Evolutionary conservation across 2,113 vertebrate genomes (phyloP).

Genomic region (Taurulus bubalis): DNA sequence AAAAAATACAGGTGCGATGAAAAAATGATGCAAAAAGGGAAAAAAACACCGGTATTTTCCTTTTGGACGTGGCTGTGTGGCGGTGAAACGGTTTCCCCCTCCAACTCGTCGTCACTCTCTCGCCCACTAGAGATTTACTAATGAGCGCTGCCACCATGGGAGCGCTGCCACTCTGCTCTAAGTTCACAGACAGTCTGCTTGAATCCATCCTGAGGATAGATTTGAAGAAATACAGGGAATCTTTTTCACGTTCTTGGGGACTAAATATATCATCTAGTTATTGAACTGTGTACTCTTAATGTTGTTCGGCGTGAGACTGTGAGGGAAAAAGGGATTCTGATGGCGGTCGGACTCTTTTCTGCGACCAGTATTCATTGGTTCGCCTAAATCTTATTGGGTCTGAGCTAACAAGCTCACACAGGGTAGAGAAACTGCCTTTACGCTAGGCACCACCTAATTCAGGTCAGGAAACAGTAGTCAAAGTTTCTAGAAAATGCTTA

Average conservation of each 20-base stretch:
- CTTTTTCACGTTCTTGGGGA: conserved; percentile 45
- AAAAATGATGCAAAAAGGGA: conserved; percentile 52
- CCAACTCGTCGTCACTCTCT: conserved; percentile 28
- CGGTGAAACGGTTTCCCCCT: conserved; percentile 61
- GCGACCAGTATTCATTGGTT: conserved; percentile 73
- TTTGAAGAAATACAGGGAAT: conserved; percentile 63
- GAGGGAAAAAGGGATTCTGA: conserved; percentile 61
- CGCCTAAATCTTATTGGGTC: conserved; percentile 70
- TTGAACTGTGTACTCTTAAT: conserved; percentile 60
- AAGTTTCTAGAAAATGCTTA: conserved; percentile 89
- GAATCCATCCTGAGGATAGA: conserved; percentile 63
- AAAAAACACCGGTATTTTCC: conserved; percentile 71
- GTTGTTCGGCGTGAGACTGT: conserved; percentile 70
- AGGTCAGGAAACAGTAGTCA: conserved; percentile 88
- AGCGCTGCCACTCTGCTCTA: conserved; percentile 70
- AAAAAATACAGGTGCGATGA: conserved; percentile 26
- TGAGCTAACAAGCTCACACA: conserved; percentile 73
- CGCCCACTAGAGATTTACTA: conserved; percentile 66
- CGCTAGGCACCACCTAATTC: conserved; percentile 82
- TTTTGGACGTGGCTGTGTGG: conserved; percentile 55
- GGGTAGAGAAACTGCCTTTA: conserved; percentile 80
- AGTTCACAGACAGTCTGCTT: conserved; percentile 75
- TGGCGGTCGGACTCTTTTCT: conserved; percentile 70
- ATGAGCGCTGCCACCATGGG: conserved; percentile 74
- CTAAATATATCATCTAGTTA: conserved; percentile 61